A percentile compares a stretch with the other conserved stretches of the same genome.
These are phyloP conservation scores for Anas platyrhynchos DNA, from an alignment of 2,113 vertebrate genomes.

Conservation along the genomic window DNA sequence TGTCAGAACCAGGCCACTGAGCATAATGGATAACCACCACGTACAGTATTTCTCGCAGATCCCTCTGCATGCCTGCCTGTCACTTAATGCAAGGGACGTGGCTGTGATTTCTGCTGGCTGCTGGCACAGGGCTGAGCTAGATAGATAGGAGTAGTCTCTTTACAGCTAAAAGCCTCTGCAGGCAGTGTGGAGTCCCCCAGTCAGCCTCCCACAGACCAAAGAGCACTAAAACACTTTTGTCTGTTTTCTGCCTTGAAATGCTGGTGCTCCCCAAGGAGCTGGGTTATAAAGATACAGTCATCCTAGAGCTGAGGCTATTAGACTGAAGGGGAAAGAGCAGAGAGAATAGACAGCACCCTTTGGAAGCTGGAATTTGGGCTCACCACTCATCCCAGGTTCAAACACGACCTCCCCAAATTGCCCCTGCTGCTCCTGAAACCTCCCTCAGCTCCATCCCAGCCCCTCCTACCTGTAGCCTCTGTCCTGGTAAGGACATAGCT, in stretches of 20 bases:
- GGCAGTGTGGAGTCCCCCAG: background rate
- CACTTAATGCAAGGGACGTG: background rate
- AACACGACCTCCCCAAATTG: background rate
- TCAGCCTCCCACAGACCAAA: background rate
- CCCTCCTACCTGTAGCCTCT: conserved; percentile 59
- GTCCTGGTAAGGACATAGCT: conserved; percentile 39
- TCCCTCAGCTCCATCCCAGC: background rate
- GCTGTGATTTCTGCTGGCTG: background rate
- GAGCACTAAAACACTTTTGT: background rate
- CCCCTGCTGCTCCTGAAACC: background rate
- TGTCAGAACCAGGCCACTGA: background rate
- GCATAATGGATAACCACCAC: no score
- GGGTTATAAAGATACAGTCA: background rate
- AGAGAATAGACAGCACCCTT: background rate
- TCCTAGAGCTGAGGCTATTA: background rate
- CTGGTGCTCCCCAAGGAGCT: background rate
- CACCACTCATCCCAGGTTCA: background rate
- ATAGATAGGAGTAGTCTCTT: background rate
- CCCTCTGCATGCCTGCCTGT: no score
- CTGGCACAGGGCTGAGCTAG: background rate
- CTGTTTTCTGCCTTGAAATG: background rate
- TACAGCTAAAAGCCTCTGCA: background rate
- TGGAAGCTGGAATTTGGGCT: background rate
- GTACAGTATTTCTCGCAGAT: no score
- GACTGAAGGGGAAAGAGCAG: background rate